Percentiles rank a stretch among this genome's conserved stretches.
These are phyloP conservation scores for Polypterus bichir DNA, from an alignment of 2,113 vertebrate genomes.

Conservation along the genomic window DNA sequence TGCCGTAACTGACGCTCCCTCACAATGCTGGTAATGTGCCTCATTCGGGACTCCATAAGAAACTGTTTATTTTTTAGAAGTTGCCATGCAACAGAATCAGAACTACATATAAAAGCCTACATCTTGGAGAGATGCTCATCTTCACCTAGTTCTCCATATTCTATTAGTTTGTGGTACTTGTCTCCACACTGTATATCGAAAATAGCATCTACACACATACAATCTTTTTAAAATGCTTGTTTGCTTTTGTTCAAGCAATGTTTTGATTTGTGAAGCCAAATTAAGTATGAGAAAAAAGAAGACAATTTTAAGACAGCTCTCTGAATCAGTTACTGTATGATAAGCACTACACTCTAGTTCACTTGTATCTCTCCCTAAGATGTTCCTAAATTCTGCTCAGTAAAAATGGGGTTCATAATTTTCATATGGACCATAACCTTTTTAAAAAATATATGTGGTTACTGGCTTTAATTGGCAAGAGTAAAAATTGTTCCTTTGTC, in stretches of 20 bases:
- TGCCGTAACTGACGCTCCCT: too few relatives aligned
- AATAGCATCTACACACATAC: neutral
- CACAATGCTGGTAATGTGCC: too few relatives aligned
- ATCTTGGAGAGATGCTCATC: constrained; percentile 15
- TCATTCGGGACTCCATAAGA: too few relatives aligned
- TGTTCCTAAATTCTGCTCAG: neutral
- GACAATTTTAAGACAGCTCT: neutral
- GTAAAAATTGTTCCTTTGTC: constrained; percentile 14
- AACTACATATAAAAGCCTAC: constrained; percentile 17
- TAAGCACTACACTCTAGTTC: neutral
- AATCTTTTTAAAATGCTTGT: neutral
- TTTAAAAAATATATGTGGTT: constrained; percentile 12
- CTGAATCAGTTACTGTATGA: neutral
- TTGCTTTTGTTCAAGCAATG: neutral
- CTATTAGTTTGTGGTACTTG: constrained; percentile 12
- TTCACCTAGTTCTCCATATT: constrained; percentile 4
- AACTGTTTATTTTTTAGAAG: constrained; percentile 14
- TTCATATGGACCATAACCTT: constrained; percentile 17
- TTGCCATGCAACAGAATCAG: constrained; percentile 19
- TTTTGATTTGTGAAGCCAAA: neutral
- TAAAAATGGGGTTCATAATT: constrained; percentile 23
- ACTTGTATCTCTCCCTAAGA: neutral
- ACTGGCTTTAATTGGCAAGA: constrained; percentile 15
- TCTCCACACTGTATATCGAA: constrained; percentile 12
- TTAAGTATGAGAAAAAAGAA: neutral